Base-by-base conservation (phyloP, 92 coral and sea anemone genomes). In the Siderastrea siderea region DNA sequence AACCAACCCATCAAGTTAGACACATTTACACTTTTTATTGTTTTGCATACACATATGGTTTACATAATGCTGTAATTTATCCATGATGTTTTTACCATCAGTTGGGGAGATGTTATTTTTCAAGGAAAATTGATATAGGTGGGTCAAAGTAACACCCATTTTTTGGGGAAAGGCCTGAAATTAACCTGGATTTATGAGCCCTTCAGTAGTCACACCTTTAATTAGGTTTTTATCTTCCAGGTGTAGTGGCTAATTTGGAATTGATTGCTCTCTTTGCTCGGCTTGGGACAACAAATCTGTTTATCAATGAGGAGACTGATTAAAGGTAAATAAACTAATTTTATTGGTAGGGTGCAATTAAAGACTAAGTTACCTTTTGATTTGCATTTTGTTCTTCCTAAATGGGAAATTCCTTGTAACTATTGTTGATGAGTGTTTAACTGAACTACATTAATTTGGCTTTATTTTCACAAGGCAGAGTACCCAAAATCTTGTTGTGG, bases 201-300 rank as follows among this genome's bases (percentile, higher is more conserved):
- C 38, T 38, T 15, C 43, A 12, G 48, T 13, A 17, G 58, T 10
- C 86, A 70, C 86, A 70, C 70, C 86, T 69, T 70, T 70, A 82
- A 82, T 70, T 48, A 82, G 2, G 10, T 82, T 46, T 17, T 82
- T 82, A 82, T 82, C 86, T 82, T 71, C 86, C 86, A 82, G 86
- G 77, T 70, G 86, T 17, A 26, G 54, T 62, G 78, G 52, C 43
- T 73, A 74, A 84, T 74, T 74, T 63, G 59, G 72, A 74, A 84
- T 60, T 84, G 87, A 84, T 84, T 74, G 87, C 51, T 2, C 62
- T 74, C 72, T 84, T 74, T 84, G 74, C 80, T 61, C 73, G 74
- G 87, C 80, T 84, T 84, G 73, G 72, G n/a, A 74, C 61, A 84
- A 63, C 73, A 84, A 3, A 54, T 47, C 49, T 74, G 74, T 84